phyloP scores from a whole-genome alignment of 1,140 invertebrate species.

The Diorhabda carinulata region DNA sequence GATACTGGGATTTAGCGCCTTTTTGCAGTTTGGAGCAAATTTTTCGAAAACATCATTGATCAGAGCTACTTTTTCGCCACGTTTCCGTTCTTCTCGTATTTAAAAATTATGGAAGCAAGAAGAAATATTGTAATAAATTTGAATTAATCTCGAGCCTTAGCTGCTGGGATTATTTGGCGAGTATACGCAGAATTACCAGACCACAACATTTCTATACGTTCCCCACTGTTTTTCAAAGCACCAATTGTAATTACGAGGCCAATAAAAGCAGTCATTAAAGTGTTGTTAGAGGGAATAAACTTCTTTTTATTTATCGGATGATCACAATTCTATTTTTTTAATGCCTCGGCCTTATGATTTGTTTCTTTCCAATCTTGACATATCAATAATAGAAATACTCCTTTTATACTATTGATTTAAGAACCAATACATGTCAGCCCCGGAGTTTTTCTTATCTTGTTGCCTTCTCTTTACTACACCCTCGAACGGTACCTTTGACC shows the following conservation, averaged over 20 bases:
- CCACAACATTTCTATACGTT: not conserved
- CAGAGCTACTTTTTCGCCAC: not conserved
- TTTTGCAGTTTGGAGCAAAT: too few species aligned
- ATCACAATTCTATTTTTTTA: not conserved
- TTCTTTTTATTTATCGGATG: not conserved
- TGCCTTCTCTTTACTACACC: not conserved
- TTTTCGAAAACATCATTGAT: too few species aligned
- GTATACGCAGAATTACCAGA: not conserved
- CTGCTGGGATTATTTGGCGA: not conserved
- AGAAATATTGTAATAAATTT: slow-evolving; percentile 1
- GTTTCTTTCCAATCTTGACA: not conserved
- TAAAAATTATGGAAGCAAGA: slow-evolving; percentile 13
- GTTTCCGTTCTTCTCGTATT: slow-evolving; percentile 1
- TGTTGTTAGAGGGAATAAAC: not conserved
- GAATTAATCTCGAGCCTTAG: slow-evolving; percentile 4
- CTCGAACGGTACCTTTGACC: not conserved
- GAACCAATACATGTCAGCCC: not conserved
- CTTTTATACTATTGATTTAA: not conserved
- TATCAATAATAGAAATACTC: not conserved
- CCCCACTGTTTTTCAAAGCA: not conserved
- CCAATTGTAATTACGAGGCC: too few species aligned
- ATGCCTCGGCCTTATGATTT: not conserved
- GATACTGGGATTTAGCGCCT: too few species aligned
- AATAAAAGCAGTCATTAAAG: not conserved
- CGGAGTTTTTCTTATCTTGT: not conserved